phyloP scores from a whole-genome alignment of 2,797 vertebrate species.

The Catamblyrhynchus diadema region DNA sequence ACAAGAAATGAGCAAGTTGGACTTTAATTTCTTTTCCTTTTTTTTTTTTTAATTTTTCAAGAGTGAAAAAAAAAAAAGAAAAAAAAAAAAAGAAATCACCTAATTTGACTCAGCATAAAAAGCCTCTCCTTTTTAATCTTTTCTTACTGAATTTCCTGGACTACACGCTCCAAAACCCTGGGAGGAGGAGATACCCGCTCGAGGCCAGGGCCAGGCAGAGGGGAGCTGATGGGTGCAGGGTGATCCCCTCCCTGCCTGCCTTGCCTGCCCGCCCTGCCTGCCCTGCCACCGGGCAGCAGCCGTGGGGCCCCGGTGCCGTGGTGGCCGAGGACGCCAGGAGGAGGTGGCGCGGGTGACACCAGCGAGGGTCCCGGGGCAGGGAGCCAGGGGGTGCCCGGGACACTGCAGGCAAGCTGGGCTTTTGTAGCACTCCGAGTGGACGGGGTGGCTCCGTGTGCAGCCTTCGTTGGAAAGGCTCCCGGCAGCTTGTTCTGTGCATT shows the following conservation, averaged over 20 bases:
- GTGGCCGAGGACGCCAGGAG: not conserved
- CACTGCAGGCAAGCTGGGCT: not conserved
- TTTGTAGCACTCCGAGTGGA: not conserved
- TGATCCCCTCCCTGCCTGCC: not conserved
- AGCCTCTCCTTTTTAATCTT: constrained; percentile 72
- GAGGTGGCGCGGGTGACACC: not conserved
- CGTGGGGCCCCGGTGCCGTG: not conserved
- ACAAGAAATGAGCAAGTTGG: constrained; percentile 41
- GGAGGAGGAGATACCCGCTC: not conserved
- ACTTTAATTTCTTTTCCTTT: constrained; percentile 32
- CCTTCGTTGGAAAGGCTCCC: constrained; percentile 52
- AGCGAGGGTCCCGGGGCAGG: not conserved
- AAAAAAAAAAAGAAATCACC: constrained; percentile 45
- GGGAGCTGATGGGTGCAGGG: constrained; percentile 5
- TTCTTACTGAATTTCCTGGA: constrained; percentile 72
- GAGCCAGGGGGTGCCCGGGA: not conserved
- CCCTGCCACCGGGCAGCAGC: not conserved
- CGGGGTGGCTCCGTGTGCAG: constrained; percentile 23
- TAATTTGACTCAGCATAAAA: constrained; percentile 68
- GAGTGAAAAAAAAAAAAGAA: not conserved
- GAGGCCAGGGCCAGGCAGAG: not conserved
- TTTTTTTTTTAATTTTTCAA: constrained; percentile 69
- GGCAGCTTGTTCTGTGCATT: constrained; percentile 74
- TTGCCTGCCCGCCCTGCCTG: not conserved
- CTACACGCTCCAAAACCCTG: constrained; percentile 1